phyloP scores from a whole-genome alignment of 35 echinoderm and acorn worm species.

The Lytechinus variegatus region DNA sequence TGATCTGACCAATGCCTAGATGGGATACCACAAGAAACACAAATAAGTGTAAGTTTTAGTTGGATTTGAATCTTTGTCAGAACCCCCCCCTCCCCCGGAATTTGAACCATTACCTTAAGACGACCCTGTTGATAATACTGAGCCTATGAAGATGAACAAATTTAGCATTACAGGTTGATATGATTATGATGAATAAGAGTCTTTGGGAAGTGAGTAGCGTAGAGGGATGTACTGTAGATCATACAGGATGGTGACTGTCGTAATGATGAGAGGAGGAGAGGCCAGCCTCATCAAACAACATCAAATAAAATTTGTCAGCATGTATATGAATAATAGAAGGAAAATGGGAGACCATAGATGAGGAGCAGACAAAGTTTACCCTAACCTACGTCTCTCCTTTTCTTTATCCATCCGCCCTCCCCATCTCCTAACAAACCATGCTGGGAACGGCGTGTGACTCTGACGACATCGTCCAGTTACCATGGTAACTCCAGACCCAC shows the following conservation, averaged over 20 bases:
- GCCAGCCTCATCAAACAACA: neutral
- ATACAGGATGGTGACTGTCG: neutral
- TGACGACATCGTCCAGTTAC: slow-evolving; percentile 46
- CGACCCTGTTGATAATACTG: too few relatives aligned
- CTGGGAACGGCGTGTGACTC: neutral
- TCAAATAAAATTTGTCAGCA: slow-evolving; percentile 11
- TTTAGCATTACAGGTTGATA: neutral
- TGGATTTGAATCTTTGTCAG: too few relatives aligned
- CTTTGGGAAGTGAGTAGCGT: neutral
- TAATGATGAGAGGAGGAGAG: neutral
- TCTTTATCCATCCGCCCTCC: slow-evolving; percentile 16
- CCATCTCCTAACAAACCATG: neutral
- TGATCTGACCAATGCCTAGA: too few relatives aligned
- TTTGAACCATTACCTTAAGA: too few relatives aligned
- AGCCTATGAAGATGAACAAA: neutral
- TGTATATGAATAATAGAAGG: slow-evolving; percentile 1
- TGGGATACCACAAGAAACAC: too few relatives aligned
- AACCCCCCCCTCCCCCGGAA: too few relatives aligned
- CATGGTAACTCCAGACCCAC: slow-evolving; percentile 46
- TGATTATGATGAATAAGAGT: neutral
- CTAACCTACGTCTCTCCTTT: neutral
- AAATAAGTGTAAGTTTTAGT: too few relatives aligned
- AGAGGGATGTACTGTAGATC: neutral
- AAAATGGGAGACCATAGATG: neutral
- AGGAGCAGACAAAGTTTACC: slow-evolving; percentile 35